Evolutionary conservation across 2,797 vertebrate species (phyloP).

Genomic region (Sandelia bainsii): DNA sequence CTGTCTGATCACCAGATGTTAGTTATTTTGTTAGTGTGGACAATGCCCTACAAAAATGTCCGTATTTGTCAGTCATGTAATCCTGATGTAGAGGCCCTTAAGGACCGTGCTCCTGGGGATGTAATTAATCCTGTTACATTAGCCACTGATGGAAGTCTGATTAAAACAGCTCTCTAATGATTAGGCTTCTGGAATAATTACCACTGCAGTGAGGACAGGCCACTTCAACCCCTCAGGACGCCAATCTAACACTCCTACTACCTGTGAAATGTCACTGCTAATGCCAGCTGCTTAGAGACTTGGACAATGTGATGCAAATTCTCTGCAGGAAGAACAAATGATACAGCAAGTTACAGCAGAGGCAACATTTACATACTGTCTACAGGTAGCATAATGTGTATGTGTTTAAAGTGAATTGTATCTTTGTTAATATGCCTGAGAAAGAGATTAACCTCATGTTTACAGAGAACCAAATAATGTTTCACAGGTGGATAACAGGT

Average conservation of each 20-base stretch:
- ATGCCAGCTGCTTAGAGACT: conserved; percentile 51
- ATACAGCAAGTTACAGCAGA: conserved; percentile 21
- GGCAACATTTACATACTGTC: conserved; percentile 33
- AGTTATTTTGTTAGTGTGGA: conserved; percentile 24
- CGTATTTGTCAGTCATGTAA: conserved; percentile 53
- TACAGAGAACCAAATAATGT: conserved; percentile 17
- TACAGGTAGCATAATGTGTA: conserved; percentile 11
- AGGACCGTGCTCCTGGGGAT: conserved; percentile 51
- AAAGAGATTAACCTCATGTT: conserved; percentile 27
- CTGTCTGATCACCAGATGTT: conserved; percentile 9
- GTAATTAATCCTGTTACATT: conserved; percentile 75
- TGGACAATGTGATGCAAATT: conserved; percentile 49
- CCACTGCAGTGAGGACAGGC: conserved; percentile 45
- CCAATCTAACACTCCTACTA: conserved; percentile 59
- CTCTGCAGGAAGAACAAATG: conserved; percentile 17
- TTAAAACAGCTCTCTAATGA: conserved; percentile 79
- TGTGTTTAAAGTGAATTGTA: conserved; percentile 17
- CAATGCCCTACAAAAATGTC: conserved; percentile 21
- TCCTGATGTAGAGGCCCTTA: conserved; percentile 55
- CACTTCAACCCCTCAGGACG: conserved; percentile 64
- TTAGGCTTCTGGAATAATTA: conserved; percentile 74
- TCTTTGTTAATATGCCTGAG: conserved; percentile 31
- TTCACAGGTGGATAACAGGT: conserved; percentile 4
- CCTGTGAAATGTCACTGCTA: conserved; percentile 71
- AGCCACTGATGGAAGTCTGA: conserved; percentile 78